Base-by-base conservation (phyloP, 2,113 vertebrate genomes). In the Centropus unirufus region DNA sequence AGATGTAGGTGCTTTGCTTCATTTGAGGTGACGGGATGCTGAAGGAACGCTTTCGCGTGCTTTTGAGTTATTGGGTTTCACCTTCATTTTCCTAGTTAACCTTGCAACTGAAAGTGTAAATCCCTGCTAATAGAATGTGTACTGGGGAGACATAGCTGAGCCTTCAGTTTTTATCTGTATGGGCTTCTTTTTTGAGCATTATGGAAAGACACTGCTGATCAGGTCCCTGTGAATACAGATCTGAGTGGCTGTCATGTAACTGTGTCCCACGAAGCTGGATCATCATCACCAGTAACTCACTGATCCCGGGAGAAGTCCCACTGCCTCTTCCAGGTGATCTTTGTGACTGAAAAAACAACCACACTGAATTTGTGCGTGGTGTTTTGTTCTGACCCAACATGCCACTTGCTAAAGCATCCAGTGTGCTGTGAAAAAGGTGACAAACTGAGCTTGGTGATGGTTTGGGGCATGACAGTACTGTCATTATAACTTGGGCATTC, bases 401-500 rank as follows among this genome's bases (percentile, higher is more conserved):
- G 26, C 47, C 0, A 5, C 59, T 73, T 22, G 39, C 22, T 68
- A 42, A 61, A 90, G 34, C 58, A 6, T 24, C 58, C 47, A 14
- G 24, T 16, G 12, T 26, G 7, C 22, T 29, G 10, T 22, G 34
- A 17, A 27, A 84, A 73, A 11, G 2, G 0, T 9, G 13, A 55
- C 32, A 39, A 68, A 2, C 52, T 30, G 54, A 68, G 42, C 32
- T 40, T 21, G 29, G 21, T 44, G 36, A 17, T 36, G 29, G 27
- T 54, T 58, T 42, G 66, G 24, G 69, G 15, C 1, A 0, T 7
- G 23, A 13, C 5, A 51, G 20, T 11, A 20, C 3, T 6, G 8
- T 10, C 16, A 23, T 3, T 22, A 2, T 29, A 84, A 84, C 24
- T 85, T 40, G 18, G 20, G 39, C 42, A 27, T 84, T 73, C 5